Percentiles rank a stretch among this genome's conserved stretches.
phyloP scores from a whole-genome alignment of 2,797 vertebrate species.

The Lutjanus argentimaculatus region DNA sequence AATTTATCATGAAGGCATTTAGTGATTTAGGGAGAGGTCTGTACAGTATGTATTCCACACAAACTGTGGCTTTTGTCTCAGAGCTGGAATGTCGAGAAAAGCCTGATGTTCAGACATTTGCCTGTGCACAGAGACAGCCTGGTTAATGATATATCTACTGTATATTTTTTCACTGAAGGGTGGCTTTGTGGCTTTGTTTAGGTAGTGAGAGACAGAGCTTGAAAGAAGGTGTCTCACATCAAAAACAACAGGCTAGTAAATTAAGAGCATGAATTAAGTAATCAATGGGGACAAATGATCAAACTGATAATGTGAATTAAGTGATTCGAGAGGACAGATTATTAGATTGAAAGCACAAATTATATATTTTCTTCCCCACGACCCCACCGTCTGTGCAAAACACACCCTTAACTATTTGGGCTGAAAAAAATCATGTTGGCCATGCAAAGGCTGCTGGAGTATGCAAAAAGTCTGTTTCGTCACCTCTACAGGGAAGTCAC shows the following conservation, averaged over 20 bases:
- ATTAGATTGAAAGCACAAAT: background rate
- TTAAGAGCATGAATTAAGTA: background rate
- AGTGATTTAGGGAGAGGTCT: too few relatives aligned
- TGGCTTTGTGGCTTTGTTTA: background rate
- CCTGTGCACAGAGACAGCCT: background rate
- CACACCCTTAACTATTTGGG: background rate
- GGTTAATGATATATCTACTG: background rate
- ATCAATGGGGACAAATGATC: background rate
- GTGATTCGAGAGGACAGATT: background rate
- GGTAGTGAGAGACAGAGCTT: background rate
- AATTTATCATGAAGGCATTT: too few relatives aligned
- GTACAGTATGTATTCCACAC: background rate
- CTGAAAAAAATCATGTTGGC: conserved; percentile 22
- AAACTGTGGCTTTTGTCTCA: background rate
- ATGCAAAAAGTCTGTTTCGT: conserved; percentile 45
- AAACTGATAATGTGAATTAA: background rate
- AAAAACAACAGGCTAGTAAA: conserved; percentile 1
- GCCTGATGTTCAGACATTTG: background rate
- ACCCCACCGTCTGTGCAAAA: background rate
- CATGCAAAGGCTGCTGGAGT: conserved; percentile 3
- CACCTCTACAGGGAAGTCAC: conserved; percentile 46
- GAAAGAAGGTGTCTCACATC: background rate
- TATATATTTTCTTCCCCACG: background rate
- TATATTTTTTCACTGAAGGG: background rate
- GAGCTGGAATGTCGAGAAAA: background rate